These are phyloP conservation scores for Neoitamus cyanurus DNA, from an alignment of 2,888 invertebrate genomes.

Conservation along the genomic window DNA sequence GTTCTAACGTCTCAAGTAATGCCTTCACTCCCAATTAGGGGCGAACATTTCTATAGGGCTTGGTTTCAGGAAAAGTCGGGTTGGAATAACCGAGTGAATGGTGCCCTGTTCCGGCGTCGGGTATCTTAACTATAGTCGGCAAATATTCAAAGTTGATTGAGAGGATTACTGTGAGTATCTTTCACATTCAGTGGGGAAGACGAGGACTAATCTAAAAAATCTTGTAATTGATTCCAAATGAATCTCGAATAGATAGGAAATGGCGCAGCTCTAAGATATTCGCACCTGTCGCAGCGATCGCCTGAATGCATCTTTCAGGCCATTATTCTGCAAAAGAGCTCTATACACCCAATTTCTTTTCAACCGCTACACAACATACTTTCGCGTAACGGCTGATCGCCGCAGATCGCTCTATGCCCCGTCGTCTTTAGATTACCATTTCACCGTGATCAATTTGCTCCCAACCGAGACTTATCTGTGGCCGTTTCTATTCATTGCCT, in stretches of 20 bases:
- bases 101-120: too few species aligned
- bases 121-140: too few species aligned
- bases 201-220: background rate
- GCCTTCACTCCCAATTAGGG: too few species aligned
- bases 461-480: constrained; percentile 15
- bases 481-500: constrained; percentile 15
- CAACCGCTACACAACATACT: constrained; percentile 31
- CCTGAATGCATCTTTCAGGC: background rate
- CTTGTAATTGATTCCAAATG: background rate
- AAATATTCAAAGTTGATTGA: background rate
- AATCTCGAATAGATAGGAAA: background rate
- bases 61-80: too few species aligned
- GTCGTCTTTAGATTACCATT: constrained; percentile 18
- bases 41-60: too few species aligned
- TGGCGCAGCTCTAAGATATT: background rate
- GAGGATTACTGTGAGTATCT: background rate
- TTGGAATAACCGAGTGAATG: too few species aligned
- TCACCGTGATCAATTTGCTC: constrained; percentile 25
- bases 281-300: background rate
- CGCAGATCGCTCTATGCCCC: background rate
- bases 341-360: constrained; percentile 5
- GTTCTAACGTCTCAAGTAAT: too few species aligned
- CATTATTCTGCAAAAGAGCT: constrained; percentile 3
- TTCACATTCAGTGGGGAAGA: background rate
- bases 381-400: constrained; percentile 32